Base-by-base conservation (phyloP, 2,888 invertebrate genomes). In the Ophion costatus region DNA sequence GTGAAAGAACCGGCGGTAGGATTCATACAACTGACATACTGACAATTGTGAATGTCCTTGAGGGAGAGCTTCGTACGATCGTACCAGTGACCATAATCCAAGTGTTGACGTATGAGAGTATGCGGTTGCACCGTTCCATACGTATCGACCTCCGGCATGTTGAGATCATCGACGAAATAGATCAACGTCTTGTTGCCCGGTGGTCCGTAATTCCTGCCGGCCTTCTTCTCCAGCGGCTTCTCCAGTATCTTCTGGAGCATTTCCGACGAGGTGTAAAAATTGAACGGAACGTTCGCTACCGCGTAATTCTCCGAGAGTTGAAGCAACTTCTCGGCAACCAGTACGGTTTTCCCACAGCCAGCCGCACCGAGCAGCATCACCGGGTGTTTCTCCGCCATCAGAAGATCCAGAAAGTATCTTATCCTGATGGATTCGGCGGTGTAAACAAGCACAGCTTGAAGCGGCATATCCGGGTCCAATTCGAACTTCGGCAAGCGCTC, bases 101-200 rank as follows among this genome's bases (percentile, higher is more conserved):
- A 94, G 94, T 99, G 98, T 92, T 99, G 99, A 1, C 99, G 95
- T 88, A 99, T 98, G 78, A 99, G 94, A 0, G 99, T 99, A 92
- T 99, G 99, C 0, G 99, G 99, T 92, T 98, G 98, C 0, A 99
- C 99, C 0, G 99, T 99, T 10, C 98, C 98, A 91, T 99, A 99
- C 56, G 95, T 93, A 92, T 97, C 97, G 24, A 98, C 98, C 95
- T 98, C 98, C 0, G 99, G 99, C 98, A 99, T 99, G 92, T 99
- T 99, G 97, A 99, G 97, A 91, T 99, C 99, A 92, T 99, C 99
- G 84, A 99, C 97, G 92, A 99, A 99, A 93, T 98, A 99, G 86
- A 99, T 96, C 63, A 99, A 94, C 0, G 97, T 97, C 94, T 98
- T 98, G 90, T 96, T 98, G 17, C 99, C 98, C 0, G 98, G 98